Percentiles rank a stretch among this genome's conserved stretches.
Conservation (phyloP, 2,888 invertebrate species). For the Drosophila yooni region DNA sequence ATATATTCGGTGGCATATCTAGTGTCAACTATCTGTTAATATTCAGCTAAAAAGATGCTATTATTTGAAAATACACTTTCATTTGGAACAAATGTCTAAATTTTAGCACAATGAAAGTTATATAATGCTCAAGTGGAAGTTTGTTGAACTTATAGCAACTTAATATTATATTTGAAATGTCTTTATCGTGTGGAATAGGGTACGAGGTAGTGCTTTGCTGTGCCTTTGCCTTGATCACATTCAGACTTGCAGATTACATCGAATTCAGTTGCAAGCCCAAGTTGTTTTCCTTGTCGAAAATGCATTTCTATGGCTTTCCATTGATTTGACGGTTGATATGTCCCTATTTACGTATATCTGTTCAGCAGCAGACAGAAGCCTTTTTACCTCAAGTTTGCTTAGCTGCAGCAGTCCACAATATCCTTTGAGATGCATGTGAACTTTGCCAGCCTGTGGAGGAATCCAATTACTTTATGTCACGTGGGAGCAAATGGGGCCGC, state of each 20-base stretch:
- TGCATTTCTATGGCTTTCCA: not conserved
- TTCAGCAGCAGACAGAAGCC: not conserved
- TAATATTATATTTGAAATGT: not conserved
- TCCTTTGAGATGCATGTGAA: slow-evolving; percentile 1
- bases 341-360: not conserved
- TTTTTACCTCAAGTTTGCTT: not conserved
- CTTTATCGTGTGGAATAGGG: too few relatives aligned
- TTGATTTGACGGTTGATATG: slow-evolving; percentile 5
- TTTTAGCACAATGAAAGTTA: not conserved
- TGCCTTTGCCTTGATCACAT: not conserved
- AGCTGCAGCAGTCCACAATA: not conserved
- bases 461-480: slow-evolving; percentile 26
- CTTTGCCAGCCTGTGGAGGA: not conserved
- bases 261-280: not conserved
- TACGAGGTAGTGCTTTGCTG: not conserved
- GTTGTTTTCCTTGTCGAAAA: not conserved
- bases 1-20: not conserved
- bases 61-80: not conserved
- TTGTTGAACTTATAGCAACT: not conserved
- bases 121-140: not conserved
- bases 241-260: not conserved
- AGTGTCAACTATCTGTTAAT: not conserved
- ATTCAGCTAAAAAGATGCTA: not conserved
- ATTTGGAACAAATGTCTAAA: not conserved
- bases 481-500: not conserved